Evolutionary conservation across 30 jellyfish, hydroid and myxozoan genomes (phyloP), one percentile per base, ranked within the genome.

Genomic region (Aurelia sp.): DNA sequence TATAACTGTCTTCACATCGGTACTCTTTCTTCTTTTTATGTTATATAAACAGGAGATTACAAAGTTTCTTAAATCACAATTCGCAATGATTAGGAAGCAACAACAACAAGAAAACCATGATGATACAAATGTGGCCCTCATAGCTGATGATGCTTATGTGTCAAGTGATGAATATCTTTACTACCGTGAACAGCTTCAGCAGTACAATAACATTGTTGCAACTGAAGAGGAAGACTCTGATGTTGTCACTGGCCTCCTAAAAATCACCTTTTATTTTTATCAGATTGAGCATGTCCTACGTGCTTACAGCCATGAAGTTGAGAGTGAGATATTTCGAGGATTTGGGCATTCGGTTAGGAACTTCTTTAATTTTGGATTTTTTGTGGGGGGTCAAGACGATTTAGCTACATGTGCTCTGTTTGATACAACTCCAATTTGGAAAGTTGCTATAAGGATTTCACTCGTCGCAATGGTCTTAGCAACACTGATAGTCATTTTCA

Each of bases 211-310:
- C 55, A 0, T 44, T 12, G 55, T 44, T 44, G 55, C 55, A 44
- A 9, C 0, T 10, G 55, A 44, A 13, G 55, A 44, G 55, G 55
- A 44, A 7, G 70, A 70, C 68, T 11, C 18, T 9, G 73, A 22
- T 22, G 12, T 58, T 11, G 74, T 37, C 15, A 23, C 33, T 10
- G 93, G 93, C 30, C 18, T 74, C 55, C 17, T 71, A 19, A 84
- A 73, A 40, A 73, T 84, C 22, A 48, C 33, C 13, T 84, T 84
- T 33, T 84, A 70, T 23, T 84, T 84, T 55, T 84, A 84, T 31
- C 93, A 84, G 50, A 74, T 81, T 58, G 88, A 72, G 22, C 19
- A 30, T 17, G 16, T 84, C 6, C 50, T 84, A 13, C 71, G 81
- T 62, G 65, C 44, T 7, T 62, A 61, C 20, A 21, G 33, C 20